phyloP scores from a whole-genome alignment of 2,888 invertebrate species.

The Steromphala cineraria region DNA sequence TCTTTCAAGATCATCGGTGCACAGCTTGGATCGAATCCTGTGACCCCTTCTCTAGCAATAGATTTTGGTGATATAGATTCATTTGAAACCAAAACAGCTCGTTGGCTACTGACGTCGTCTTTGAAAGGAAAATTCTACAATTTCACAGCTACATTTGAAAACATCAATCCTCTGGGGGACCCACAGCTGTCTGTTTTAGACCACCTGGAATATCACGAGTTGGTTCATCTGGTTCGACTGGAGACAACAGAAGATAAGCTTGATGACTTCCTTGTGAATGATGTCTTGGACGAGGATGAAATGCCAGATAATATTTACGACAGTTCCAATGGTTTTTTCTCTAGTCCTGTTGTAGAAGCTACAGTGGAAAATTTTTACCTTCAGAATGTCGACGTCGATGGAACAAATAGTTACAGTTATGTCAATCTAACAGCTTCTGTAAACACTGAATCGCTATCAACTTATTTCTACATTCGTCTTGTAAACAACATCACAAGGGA shows the following conservation, averaged over 20 bases:
- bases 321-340: constrained; percentile 40
- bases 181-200: constrained; percentile 53
- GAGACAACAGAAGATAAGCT: constrained; percentile 39
- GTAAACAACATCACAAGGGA: constrained; percentile 35
- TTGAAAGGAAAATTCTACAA: constrained; percentile 55
- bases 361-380: constrained; percentile 7
- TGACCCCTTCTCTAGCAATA: constrained; percentile 50
- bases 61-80: constrained; percentile 53
- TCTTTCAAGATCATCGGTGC: constrained; percentile 54
- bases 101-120: constrained; percentile 52
- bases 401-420: constrained; percentile 24
- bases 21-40: constrained; percentile 34
- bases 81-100: constrained; percentile 43
- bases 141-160: constrained; percentile 56
- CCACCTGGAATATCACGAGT: constrained; percentile 45
- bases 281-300: constrained; percentile 36
- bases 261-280: constrained; percentile 53
- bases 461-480: constrained; percentile 33
- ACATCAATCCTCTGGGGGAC: constrained; percentile 57
- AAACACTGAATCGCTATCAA: not conserved
- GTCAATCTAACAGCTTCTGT: constrained; percentile 15
- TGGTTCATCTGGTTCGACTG: constrained; percentile 47
- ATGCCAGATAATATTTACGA: constrained; percentile 45
- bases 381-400: not conserved
- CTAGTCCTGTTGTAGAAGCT: constrained; percentile 9